Percentiles rank a stretch among this genome's conserved stretches.
These are phyloP conservation scores for Deilephila porcellus DNA, from an alignment of 2,888 invertebrate genomes.

Conservation along the genomic window DNA sequence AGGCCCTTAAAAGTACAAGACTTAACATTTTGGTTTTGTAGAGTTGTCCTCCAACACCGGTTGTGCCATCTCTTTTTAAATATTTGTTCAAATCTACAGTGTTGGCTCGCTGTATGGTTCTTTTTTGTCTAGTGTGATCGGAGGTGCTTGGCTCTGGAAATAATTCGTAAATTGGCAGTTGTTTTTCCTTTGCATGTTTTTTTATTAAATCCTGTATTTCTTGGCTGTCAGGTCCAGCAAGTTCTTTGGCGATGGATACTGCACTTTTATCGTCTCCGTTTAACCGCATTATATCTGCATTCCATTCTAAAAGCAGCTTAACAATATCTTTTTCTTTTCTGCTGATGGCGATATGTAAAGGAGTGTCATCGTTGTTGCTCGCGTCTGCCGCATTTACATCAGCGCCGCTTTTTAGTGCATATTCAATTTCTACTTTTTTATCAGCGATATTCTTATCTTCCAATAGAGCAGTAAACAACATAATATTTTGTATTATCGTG, in stretches of 20 bases:
- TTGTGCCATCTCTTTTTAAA: slow-evolving; percentile 38
- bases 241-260: slow-evolving; percentile 39
- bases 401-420: slow-evolving; percentile 39
- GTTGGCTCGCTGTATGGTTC: slow-evolving; percentile 21
- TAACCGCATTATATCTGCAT: slow-evolving; percentile 37
- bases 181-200: not conserved
- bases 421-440: slow-evolving; percentile 25
- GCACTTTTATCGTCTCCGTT: slow-evolving; percentile 43
- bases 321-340: slow-evolving; percentile 41
- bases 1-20: slow-evolving; percentile 48
- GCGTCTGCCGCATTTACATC: slow-evolving; percentile 46
- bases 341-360: slow-evolving; percentile 45
- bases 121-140: slow-evolving; percentile 29
- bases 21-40: slow-evolving; percentile 51
- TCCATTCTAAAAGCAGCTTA: slow-evolving; percentile 39
- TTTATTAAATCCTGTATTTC: slow-evolving; percentile 18
- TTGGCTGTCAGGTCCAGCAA: slow-evolving; percentile 28
- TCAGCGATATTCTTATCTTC: slow-evolving; percentile 10
- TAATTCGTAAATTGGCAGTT: not conserved
- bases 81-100: slow-evolving; percentile 14
- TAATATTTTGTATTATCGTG: not conserved
- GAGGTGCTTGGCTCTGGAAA: not conserved
- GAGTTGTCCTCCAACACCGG: slow-evolving; percentile 41
- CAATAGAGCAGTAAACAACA: not conserved
- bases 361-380: slow-evolving; percentile 43